phyloP scores from a whole-genome alignment of 1,140 invertebrate genomes.

The Bemisia tabaci region DNA sequence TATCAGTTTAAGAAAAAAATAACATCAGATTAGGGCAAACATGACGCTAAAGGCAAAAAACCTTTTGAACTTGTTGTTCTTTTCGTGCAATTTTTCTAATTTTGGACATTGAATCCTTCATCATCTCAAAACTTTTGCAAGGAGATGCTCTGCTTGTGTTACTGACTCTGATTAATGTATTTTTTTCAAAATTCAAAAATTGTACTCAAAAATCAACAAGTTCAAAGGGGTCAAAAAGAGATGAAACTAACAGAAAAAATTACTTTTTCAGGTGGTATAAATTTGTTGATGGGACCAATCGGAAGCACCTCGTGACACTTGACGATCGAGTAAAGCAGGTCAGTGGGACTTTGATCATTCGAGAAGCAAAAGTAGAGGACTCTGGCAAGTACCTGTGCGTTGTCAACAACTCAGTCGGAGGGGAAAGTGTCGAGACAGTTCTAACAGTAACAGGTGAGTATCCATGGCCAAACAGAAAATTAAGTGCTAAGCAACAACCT shows the following conservation, averaged over 20 bases:
- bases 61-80: too few species aligned
- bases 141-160: too few species aligned
- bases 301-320: conserved; percentile 67
- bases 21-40: too few species aligned
- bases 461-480: background rate
- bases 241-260: background rate
- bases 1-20: too few species aligned
- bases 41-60: too few species aligned
- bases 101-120: too few species aligned
- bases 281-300: conserved; percentile 68
- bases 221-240: too few species aligned
- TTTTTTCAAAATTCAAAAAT: too few species aligned
- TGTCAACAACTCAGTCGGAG: conserved; percentile 85
- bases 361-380: conserved; percentile 77
- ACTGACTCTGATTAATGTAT: too few species aligned
- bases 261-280: conserved; percentile 70
- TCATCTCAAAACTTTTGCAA: too few species aligned
- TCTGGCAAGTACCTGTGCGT: conserved; percentile 89
- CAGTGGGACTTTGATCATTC: conserved; percentile 85
- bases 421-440: conserved; percentile 82
- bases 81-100: too few species aligned
- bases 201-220: too few species aligned
- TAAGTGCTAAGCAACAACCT: background rate
- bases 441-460: conserved; percentile 65
- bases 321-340: conserved; percentile 82